Evolutionary conservation across 2,797 vertebrate species (phyloP), one percentile per base, ranked within the genome.

Genomic region (Anguilla obscura): DNA sequence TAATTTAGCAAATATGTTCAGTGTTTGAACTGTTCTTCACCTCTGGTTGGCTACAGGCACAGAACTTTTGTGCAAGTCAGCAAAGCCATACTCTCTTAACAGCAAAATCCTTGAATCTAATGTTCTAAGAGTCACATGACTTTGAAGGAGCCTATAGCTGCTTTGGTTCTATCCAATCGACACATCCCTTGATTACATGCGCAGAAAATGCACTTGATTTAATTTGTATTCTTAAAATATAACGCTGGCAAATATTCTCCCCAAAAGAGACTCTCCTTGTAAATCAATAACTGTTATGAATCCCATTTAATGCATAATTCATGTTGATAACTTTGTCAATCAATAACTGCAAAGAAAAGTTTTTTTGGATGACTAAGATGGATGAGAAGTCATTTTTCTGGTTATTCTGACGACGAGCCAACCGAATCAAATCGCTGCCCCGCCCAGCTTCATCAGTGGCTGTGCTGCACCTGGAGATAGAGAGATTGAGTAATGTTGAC

Each of bases 211-310:
- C 24, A n/a, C 16, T 58, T 58, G 0, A 58, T 58, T 58, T 58
- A 16, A 58, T 58, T 58, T 18, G 14, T 58, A 58, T 58, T 58
- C 16, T 58, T 18, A 18, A 58, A 54, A 54, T 54, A 54, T 54
- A 54, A 58, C 16, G 14, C 56, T 58, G 56, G 14, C 16, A 58
- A 58, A 58, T 16, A 58, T 58, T 1, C 52, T 45, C 52, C 52
- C 52, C 56, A 58, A 58, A 16, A 58, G 56, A 2, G 56, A 54
- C 9, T 54, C 9, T 54, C 12, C 9, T 54, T 58, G 56, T 58
- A 58, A 83, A 83, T 83, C 36, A 83, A 83, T 83, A 83, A 4
- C 45, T 52, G 80, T 50, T 48, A 83, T n/a, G 80, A 24, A 83
- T 83, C 80, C 80, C 1, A 50, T 83, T 83, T 48, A 24, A 48